Conservation (phyloP, 1,140 invertebrate genomes). For the Mizuhopecten yessoensis region DNA sequence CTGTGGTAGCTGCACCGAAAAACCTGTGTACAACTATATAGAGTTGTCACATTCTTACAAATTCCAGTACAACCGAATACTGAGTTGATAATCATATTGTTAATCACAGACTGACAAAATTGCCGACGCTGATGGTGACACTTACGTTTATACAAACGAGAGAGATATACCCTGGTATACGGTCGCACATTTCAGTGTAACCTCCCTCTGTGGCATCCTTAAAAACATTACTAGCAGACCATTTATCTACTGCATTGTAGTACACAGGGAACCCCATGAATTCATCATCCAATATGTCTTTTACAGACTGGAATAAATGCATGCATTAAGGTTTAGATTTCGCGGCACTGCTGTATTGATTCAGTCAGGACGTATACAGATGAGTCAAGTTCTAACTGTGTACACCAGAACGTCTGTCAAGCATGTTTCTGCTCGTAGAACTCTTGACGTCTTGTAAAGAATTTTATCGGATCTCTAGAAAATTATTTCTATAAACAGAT, state of each 20-base stretch:
- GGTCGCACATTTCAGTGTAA: not conserved
- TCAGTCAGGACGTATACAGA: not conserved
- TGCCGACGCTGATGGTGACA: too few relatives aligned
- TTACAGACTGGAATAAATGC: slow-evolving; percentile 27
- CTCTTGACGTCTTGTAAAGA: not conserved
- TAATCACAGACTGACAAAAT: too few relatives aligned
- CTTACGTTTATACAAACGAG: too few relatives aligned
- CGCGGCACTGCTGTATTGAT: not conserved
- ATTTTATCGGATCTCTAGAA: not conserved
- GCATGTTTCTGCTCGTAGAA: not conserved
- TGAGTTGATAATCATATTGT: too few relatives aligned
- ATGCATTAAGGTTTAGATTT: not conserved
- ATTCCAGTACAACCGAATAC: too few relatives aligned
- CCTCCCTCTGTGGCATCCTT: not conserved
- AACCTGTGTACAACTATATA: too few relatives aligned
- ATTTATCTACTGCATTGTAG: not conserved
- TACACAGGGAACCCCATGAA: not conserved
- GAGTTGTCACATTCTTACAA: too few relatives aligned
- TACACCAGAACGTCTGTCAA: not conserved
- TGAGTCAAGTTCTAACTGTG: slow-evolving; percentile 26
- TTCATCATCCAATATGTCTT: slow-evolving; percentile 34
- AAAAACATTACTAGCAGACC: not conserved
- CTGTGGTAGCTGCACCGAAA: too few relatives aligned
- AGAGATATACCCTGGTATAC: too few relatives aligned
- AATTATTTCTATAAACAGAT: not conserved